A percentile compares a stretch with the other conserved stretches of the same genome.
phyloP scores from a whole-genome alignment of 2,888 invertebrate species.

The Drosophila rubida region DNA sequence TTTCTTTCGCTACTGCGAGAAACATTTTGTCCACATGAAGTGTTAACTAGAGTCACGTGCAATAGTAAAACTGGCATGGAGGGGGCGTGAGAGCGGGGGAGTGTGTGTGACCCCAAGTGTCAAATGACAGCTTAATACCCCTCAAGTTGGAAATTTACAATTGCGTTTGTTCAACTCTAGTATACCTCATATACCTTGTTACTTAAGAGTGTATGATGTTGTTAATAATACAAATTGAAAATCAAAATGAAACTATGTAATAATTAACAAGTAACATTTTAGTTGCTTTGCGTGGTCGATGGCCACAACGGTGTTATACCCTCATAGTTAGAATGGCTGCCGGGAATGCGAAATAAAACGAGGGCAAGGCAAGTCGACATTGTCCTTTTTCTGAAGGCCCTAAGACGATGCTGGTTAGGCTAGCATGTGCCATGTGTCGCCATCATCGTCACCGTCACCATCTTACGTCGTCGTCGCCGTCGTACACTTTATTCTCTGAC shows the following conservation, averaged over 20 bases:
- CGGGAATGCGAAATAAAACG: neutral
- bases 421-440: constrained; percentile 59
- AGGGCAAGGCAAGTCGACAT: constrained; percentile 63
- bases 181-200: neutral
- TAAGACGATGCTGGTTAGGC: constrained; percentile 54
- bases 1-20: neutral
- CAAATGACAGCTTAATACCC: constrained; percentile 77
- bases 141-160: neutral
- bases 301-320: neutral
- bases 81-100: neutral
- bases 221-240: no score
- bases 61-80: neutral
- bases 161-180: neutral
- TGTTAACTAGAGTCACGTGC: constrained; percentile 68
- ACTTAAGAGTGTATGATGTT: no score
- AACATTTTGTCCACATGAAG: neutral
- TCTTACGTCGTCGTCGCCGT: neutral
- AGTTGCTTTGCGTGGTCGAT: no score
- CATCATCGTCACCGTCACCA: constrained; percentile 44
- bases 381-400: constrained; percentile 57
- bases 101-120: constrained; percentile 61
- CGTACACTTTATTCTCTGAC: constrained; percentile 52
- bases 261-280: no score
- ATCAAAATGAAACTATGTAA: no score
- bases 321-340: neutral